Evolutionary conservation across 2,797 vertebrate species (phyloP), one percentile per base, ranked within the genome.

Genomic region (Podargus strigoides): DNA sequence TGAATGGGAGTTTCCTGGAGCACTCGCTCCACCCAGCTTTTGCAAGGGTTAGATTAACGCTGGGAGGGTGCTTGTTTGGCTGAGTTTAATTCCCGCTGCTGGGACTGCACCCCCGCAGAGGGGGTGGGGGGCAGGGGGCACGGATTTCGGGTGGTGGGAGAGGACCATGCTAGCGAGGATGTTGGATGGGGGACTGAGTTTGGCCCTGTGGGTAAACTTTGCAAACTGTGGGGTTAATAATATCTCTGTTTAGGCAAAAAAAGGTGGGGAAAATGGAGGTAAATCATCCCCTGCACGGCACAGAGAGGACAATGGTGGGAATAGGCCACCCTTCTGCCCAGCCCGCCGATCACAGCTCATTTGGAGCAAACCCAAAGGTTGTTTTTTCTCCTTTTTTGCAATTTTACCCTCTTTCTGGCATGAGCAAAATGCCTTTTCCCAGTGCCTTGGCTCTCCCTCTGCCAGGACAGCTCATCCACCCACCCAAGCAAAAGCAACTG

Each of bases 1-100:
- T 93, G 70, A 62, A 34, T 15, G 52, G 82, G 80, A 88, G 82
- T 87, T 97, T 97, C 96, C 97, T 96, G 97, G 23, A 47, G 85
- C 3, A 7, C 85, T 78, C 16, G 18, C 90, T 86, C 95, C 95
- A 92, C 90, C 78, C 74, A 18, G 72, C 64, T 32, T 36, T 46
- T 60, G 94, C 12, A 5, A 16, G 32, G 63, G 9, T 30, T 14
- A 79, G 75, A 66, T 80, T 28, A 63, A 41, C 1, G 2, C 3
- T 19, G 89, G 64, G 88, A 74, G 63, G 70, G 46, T 8, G 49
- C 8, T 42, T 21, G 79, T 56, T 72, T 58, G 89, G 32, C 76
- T 95, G 84, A 53, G 90, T 62, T 69, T 36, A n/a, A 16, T 27
- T 68, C 72, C 85, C 0, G 12, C 70, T 78, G 22, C 67, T 11